phyloP scores from a whole-genome alignment of 2,113 vertebrate species.

The Caranx melampygus region DNA sequence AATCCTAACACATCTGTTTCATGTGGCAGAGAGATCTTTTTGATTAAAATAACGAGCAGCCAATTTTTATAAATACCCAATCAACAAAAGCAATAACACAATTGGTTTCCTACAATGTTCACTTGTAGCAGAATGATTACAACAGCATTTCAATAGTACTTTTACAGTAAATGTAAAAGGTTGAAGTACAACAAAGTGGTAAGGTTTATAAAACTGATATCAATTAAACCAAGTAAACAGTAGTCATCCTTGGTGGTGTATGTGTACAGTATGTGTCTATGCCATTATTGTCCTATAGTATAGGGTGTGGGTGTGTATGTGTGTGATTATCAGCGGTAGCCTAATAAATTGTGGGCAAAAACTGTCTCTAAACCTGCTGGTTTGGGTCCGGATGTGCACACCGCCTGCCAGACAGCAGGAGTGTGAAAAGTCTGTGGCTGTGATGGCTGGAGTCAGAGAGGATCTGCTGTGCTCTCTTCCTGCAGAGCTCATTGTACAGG shows the following conservation, averaged over 20 bases:
- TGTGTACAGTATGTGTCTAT: too few species aligned
- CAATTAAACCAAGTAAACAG: too few species aligned
- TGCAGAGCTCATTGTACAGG: neutral
- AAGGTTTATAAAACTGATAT: too few species aligned
- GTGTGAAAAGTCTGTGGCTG: neutral
- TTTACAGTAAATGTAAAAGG: too few species aligned
- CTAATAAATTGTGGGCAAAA: neutral
- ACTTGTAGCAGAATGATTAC: neutral
- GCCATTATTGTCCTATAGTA: neutral
- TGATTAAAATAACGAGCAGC: neutral
- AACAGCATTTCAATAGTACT: too few species aligned
- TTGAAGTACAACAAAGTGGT: too few species aligned
- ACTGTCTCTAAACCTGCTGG: neutral
- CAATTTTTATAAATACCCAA: neutral
- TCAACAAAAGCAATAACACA: neutral
- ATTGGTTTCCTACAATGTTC: neutral
- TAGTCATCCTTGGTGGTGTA: too few species aligned
- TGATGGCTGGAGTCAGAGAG: conserved; percentile 1
- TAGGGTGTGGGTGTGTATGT: neutral
- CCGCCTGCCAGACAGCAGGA: neutral
- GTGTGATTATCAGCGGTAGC: neutral
- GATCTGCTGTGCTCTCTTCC: neutral
- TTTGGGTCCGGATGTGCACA: neutral
- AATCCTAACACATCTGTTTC: neutral
- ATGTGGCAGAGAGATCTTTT: neutral